These are phyloP conservation scores for Caretta caretta DNA, from an alignment of 2,113 vertebrate genomes.

Conservation along the genomic window DNA sequence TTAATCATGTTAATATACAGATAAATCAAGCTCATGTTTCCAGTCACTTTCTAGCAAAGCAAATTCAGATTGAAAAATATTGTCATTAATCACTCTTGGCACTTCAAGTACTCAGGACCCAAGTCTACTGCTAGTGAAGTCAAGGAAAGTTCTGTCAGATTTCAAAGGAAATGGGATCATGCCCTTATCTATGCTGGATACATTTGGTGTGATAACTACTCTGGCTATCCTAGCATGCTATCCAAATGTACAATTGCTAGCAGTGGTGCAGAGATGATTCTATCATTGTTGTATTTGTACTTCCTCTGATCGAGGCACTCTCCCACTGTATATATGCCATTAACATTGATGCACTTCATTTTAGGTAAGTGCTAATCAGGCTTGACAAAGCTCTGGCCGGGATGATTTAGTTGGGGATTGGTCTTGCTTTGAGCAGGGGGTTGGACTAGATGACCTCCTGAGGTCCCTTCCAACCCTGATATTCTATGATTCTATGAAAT, in stretches of 20 bases:
- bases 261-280: neutral
- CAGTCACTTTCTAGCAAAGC: neutral
- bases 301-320: neutral
- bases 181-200: neutral
- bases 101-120: neutral
- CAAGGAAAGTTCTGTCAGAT: neutral
- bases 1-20: neutral
- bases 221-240: neutral
- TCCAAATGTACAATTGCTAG: neutral
- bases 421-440: no score
- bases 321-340: neutral
- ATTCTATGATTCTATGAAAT: neutral
- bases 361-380: neutral
- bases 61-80: neutral
- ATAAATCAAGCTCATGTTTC: neutral
- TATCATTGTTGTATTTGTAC: neutral
- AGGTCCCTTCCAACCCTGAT: no score
- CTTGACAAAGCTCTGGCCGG: no score
- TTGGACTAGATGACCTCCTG: no score
- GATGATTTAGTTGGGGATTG: no score
- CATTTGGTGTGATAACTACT: neutral
- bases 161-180: neutral
- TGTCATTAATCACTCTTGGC: neutral
- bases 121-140: fast-evolving
- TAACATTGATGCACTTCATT: neutral